These are phyloP conservation scores for Microchrysa polita DNA, from an alignment of 2,888 invertebrate genomes.

Conservation along the genomic window DNA sequence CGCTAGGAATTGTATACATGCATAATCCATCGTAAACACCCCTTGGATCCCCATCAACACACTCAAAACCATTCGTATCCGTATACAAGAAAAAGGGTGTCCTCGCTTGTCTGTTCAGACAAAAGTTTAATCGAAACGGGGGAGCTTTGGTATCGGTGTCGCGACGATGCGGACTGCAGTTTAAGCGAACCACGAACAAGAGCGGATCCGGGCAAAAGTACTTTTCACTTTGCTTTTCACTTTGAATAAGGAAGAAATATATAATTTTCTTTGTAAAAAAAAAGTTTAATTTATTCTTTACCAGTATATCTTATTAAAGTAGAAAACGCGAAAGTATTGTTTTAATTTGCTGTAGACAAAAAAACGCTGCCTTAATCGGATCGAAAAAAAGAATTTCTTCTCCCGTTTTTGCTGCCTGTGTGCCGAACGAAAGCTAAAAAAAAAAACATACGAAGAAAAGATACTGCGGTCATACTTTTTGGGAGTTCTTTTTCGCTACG, in stretches of 20 bases:
- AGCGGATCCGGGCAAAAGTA: conserved; percentile 64
- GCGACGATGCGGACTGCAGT: conserved; percentile 61
- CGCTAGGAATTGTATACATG: neutral
- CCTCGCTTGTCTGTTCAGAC: conserved; percentile 27
- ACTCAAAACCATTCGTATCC: conserved; percentile 6
- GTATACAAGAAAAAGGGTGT: conserved; percentile 32
- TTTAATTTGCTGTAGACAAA: conserved; percentile 24
- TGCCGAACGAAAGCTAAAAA: conserved; percentile 5
- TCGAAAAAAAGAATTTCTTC: conserved; percentile 9
- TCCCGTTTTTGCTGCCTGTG: conserved; percentile 14
- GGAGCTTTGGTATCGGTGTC: conserved; percentile 40
- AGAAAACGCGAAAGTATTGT: conserved; percentile 31
- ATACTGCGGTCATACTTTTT: conserved; percentile 35
- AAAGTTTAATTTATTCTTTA: conserved; percentile 26
- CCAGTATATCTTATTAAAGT: conserved; percentile 24
- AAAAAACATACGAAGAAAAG: conserved; percentile 7
- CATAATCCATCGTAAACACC: conserved; percentile 4
- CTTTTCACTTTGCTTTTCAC: conserved; percentile 34
- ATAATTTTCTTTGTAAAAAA: conserved; percentile 36
- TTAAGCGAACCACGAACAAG: conserved; percentile 65
- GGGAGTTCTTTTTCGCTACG: conserved; percentile 31
- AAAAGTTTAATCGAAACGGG: conserved; percentile 35
- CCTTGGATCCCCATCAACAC: conserved; percentile 3
- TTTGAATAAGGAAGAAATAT: conserved; percentile 21
- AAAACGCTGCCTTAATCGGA: conserved; percentile 41